phyloP scores from a whole-genome alignment of 2,113 vertebrate species.

The Tichodroma muraria region DNA sequence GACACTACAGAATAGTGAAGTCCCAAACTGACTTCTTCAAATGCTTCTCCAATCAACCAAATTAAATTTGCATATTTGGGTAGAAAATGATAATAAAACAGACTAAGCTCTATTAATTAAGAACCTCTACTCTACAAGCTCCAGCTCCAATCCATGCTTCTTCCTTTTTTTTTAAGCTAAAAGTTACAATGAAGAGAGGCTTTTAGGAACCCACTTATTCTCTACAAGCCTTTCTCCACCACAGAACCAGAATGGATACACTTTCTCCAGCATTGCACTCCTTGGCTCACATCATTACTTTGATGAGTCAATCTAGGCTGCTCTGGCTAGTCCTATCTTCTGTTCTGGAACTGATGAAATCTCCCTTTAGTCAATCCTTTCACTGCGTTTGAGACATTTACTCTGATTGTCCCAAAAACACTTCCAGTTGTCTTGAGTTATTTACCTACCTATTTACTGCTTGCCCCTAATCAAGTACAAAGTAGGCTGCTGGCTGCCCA shows the following conservation, averaged over 20 bases:
- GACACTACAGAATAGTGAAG: not conserved
- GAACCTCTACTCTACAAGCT: not conserved
- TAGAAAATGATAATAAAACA: not conserved
- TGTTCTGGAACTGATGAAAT: not conserved
- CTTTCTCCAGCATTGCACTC: not conserved
- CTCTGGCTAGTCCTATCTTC: not conserved
- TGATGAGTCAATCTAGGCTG: not conserved
- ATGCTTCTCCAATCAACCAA: not conserved
- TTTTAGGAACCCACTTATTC: not conserved
- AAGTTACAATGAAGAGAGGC: not conserved
- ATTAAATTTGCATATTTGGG: not conserved
- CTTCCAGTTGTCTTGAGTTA: not conserved
- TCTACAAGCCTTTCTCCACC: not conserved
- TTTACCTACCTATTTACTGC: not conserved
- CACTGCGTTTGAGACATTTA: not conserved
- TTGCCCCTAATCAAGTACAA: not conserved
- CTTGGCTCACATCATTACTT: accelerated
- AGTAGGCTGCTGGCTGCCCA: not conserved
- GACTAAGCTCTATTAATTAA: not conserved
- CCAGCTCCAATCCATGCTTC: not conserved
- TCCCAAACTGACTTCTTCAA: not conserved
- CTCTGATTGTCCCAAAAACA: not conserved
- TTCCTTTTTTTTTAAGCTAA: not conserved
- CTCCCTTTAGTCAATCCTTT: not conserved
- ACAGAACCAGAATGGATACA: not conserved